These are phyloP conservation scores for Drosophila formosana DNA, from an alignment of 2,888 invertebrate species.

Conservation along the genomic window DNA sequence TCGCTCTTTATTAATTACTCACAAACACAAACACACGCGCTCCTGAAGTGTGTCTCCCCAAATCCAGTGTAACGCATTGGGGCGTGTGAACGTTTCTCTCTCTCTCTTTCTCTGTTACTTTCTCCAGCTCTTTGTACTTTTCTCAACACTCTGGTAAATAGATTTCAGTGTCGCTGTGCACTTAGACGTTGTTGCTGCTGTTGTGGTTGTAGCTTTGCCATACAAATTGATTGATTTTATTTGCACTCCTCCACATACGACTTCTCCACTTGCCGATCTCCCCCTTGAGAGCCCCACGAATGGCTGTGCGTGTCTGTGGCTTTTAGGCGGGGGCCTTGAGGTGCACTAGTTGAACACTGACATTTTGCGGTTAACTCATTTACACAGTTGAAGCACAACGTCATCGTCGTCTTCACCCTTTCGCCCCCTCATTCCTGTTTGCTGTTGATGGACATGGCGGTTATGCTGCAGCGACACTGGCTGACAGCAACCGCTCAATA, in stretches of 20 bases:
- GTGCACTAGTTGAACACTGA: slow-evolving; percentile 52
- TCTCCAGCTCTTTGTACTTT: slow-evolving; percentile 47
- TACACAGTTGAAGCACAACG: slow-evolving; percentile 53
- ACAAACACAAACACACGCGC: neutral
- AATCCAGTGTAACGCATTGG: slow-evolving; percentile 44
- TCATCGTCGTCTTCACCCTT: slow-evolving; percentile 37
- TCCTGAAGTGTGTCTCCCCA: slow-evolving; percentile 46
- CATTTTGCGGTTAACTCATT: slow-evolving; percentile 77
- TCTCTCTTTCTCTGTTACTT: slow-evolving; percentile 3
- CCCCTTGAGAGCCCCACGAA: slow-evolving; percentile 18
- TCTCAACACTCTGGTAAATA: slow-evolving; percentile 76
- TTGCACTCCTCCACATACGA: slow-evolving; percentile 59
- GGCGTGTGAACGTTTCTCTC: slow-evolving; percentile 30
- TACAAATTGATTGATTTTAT: slow-evolving; percentile 81
- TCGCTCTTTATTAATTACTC: slow-evolving; percentile 69
- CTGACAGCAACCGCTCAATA: slow-evolving; percentile 37
- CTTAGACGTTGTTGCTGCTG: slow-evolving; percentile 48
- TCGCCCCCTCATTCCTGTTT: slow-evolving; percentile 2
- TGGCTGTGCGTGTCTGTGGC: slow-evolving; percentile 55
- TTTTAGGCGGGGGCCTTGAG: slow-evolving; percentile 22
- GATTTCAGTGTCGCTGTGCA: slow-evolving; percentile 75
- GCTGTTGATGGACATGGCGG: slow-evolving; percentile 42
- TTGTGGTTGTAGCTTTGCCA: slow-evolving; percentile 38
- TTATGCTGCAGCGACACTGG: slow-evolving; percentile 45
- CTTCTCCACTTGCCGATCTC: neutral